Evolutionary conservation across 2,888 invertebrate genomes (phyloP), one percentile per base, ranked within the genome.

Genomic region (Blera fallax): DNA sequence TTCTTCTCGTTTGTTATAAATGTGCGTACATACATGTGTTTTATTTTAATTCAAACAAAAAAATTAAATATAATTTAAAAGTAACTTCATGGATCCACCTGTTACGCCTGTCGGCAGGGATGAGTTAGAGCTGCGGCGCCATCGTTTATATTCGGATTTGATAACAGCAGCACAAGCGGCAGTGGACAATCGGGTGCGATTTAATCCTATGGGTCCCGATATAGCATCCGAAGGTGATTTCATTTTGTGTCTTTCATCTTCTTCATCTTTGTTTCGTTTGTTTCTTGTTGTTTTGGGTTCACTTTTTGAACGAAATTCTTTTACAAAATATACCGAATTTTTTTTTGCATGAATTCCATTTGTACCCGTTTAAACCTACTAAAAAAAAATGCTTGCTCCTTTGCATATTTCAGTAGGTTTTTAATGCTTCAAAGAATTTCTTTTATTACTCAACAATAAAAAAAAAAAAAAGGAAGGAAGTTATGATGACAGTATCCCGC

Each of bases 81-180:
- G 91, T 88, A 91, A 91, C 87, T 91, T 91, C 89, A 90, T 90
- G 90, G 93, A 91, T 91, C 94, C 91, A 87, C 96, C 96, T 56
- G 96, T 95, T 73, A 96, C 96, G 77, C 96, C 96, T 14, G 95
- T 96, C 54, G 96, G 96, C 70, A 94, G 95, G 78, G 96, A 96
- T 91, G 96, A 96, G 90, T 92, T 96, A 88, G 96, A 96, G 87
- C 91, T 96, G 88, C 94, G 95, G 87, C 93, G 96, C 76, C 96
- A 96, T 91, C 93, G 96, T 89, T 95, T 96, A 92, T 96, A 96
- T 92, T 95, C 96, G 69, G 96, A 96, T 90, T 93, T 96, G 80
- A 94, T 96, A 87, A 94, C 94, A 88, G 95, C 95, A 88, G 95
- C 96, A 52, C 94, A 95, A 89, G 95, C 95, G 88, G 95, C 95